Percentiles rank a stretch among this genome's conserved stretches.
Conservation (phyloP, 2,888 invertebrate species). For the Ctenicera cuprea region DNA sequence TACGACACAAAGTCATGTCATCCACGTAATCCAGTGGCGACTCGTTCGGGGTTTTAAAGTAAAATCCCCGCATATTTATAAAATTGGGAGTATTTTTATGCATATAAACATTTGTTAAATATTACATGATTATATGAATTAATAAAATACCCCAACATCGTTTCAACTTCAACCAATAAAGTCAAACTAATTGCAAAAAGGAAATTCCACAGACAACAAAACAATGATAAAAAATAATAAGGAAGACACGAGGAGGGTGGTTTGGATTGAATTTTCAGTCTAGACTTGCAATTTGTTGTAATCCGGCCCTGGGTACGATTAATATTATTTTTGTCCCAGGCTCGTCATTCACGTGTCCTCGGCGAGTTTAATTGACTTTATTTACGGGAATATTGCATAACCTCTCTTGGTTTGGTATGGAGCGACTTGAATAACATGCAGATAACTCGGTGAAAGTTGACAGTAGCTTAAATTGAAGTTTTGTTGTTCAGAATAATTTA, state of each 20-base stretch:
- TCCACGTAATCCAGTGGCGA: too few relatives aligned
- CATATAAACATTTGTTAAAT: too few relatives aligned
- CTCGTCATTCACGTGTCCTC: not conserved
- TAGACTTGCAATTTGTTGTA: conserved; percentile 9
- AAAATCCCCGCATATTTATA: too few relatives aligned
- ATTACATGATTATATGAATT: too few relatives aligned
- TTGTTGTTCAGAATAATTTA: not conserved
- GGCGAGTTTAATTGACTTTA: not conserved
- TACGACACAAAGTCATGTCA: too few relatives aligned
- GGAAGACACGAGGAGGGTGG: not conserved
- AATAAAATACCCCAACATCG: not conserved
- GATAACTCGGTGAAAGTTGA: conserved; percentile 20
- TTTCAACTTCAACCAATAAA: not conserved
- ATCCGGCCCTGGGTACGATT: not conserved
- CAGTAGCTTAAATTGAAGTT: not conserved
- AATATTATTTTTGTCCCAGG: not conserved
- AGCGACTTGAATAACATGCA: not conserved
- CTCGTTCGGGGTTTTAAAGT: too few relatives aligned
- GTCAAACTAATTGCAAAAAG: not conserved
- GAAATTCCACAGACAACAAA: not conserved
- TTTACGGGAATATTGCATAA: conserved; percentile 3
- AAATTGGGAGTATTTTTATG: too few relatives aligned
- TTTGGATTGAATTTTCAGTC: not conserved
- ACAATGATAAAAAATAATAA: conserved; percentile 13
- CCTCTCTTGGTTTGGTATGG: not conserved